Percentiles rank a stretch among this genome's conserved stretches.
Conservation (phyloP, 2,113 vertebrate genomes). For the Ageneiosus marmoratus region DNA sequence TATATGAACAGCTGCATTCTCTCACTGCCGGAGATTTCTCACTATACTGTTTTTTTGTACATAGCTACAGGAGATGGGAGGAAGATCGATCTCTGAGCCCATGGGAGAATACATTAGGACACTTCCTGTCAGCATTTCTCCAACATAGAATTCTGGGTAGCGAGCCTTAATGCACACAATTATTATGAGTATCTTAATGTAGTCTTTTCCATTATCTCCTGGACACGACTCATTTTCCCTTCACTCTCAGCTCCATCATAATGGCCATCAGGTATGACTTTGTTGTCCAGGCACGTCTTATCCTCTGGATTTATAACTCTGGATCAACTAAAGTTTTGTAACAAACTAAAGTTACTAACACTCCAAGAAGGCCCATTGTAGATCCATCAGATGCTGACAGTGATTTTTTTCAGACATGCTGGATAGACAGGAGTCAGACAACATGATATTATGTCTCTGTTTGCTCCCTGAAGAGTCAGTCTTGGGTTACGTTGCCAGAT, state of each 20-base stretch:
- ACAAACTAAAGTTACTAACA: neutral
- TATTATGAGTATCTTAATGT: slow-evolving; percentile 24
- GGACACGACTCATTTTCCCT: neutral
- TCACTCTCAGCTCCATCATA: neutral
- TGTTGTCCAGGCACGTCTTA: neutral
- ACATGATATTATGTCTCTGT: neutral
- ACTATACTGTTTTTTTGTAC: slow-evolving; percentile 11
- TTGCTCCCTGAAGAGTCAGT: neutral
- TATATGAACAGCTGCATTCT: neutral
- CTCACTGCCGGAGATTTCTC: neutral
- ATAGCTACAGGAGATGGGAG: neutral
- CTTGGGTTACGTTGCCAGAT: neutral
- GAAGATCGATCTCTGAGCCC: slow-evolving; percentile 25
- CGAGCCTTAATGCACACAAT: slow-evolving; percentile 39
- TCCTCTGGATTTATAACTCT: neutral
- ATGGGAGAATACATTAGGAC: slow-evolving; percentile 36
- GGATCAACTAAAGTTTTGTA: neutral
- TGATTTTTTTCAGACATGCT: neutral
- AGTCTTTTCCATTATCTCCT: slow-evolving; percentile 31
- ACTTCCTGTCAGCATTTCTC: slow-evolving; percentile 30
- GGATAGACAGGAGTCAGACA: neutral
- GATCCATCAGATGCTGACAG: too few species aligned
- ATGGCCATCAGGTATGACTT: slow-evolving; percentile 17
- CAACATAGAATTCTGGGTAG: slow-evolving; percentile 6
- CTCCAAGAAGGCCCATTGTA: too few species aligned